Conservation (phyloP, 2,797 vertebrate species). For the Xenops minutus region DNA sequence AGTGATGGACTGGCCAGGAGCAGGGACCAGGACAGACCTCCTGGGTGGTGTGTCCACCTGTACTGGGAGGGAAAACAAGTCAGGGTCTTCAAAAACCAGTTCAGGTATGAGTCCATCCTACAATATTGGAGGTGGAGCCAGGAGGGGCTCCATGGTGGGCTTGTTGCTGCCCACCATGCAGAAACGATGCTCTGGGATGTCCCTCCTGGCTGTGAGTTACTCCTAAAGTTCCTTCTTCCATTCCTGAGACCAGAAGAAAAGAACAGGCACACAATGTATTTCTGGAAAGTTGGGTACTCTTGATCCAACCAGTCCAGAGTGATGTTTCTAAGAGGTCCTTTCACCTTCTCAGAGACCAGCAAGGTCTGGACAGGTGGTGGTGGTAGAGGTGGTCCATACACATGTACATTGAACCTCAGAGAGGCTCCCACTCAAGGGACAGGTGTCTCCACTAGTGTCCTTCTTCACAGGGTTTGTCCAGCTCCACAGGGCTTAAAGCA, state of each 20-base stretch:
- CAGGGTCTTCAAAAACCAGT: background rate
- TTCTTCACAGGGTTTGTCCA: background rate
- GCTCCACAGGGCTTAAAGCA: accelerated
- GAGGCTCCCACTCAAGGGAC: background rate
- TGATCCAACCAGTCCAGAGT: accelerated
- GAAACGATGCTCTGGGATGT: background rate
- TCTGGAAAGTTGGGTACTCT: background rate
- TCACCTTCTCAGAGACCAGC: background rate
- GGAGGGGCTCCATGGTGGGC: background rate
- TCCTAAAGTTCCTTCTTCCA: background rate
- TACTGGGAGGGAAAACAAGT: accelerated
- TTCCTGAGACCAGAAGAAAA: background rate
- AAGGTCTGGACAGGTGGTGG: background rate
- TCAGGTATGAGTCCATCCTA: background rate
- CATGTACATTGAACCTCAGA: accelerated
- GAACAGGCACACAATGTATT: accelerated
- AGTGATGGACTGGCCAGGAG: background rate
- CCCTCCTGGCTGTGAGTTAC: background rate
- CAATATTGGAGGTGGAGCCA: background rate
- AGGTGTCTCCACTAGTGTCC: background rate
- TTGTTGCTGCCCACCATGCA: background rate
- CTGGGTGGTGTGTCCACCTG: accelerated
- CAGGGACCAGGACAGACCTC: background rate
- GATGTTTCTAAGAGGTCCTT: background rate
- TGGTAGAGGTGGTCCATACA: background rate